A percentile compares a stretch with the other conserved stretches of the same genome.
Conservation (phyloP, 2,888 invertebrate species). For the Spisula solida region DNA sequence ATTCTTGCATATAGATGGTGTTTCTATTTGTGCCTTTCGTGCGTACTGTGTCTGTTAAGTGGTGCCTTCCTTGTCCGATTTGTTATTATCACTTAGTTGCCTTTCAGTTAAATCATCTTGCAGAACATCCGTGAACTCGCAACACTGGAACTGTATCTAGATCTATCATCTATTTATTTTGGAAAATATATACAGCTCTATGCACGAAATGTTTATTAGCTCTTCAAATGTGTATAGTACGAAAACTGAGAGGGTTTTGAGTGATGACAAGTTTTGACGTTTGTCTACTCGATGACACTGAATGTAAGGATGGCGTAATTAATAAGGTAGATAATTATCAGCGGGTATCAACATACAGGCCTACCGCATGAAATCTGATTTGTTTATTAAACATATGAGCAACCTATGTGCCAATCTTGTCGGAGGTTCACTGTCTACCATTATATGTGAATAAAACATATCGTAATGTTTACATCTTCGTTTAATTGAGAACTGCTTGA, state of each 20-base stretch:
- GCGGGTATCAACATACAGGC: neutral
- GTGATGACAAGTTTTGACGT: neutral
- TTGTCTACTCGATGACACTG: neutral
- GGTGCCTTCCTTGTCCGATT: no score
- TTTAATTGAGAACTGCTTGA: constrained; percentile 12
- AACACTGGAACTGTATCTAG: no score
- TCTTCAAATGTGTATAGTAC: neutral
- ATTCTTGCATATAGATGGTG: no score
- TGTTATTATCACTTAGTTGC: no score
- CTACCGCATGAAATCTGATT: constrained; percentile 12
- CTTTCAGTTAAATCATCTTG: no score
- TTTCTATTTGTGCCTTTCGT: no score
- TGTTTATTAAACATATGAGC: constrained; percentile 12
- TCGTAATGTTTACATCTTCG: neutral
- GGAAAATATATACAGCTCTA: no score
- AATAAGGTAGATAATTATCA: constrained; percentile 5
- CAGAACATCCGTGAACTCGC: no score
- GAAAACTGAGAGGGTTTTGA: neutral
- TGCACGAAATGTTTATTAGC: neutral
- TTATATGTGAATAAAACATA: neutral
- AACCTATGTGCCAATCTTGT: constrained; percentile 3
- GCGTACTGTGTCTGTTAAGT: no score
- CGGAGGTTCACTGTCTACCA: neutral
- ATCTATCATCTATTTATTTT: no score
- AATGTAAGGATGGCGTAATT: neutral